Conservation (phyloP, 2,113 vertebrate species). For the Lipotes vexillifer region DNA sequence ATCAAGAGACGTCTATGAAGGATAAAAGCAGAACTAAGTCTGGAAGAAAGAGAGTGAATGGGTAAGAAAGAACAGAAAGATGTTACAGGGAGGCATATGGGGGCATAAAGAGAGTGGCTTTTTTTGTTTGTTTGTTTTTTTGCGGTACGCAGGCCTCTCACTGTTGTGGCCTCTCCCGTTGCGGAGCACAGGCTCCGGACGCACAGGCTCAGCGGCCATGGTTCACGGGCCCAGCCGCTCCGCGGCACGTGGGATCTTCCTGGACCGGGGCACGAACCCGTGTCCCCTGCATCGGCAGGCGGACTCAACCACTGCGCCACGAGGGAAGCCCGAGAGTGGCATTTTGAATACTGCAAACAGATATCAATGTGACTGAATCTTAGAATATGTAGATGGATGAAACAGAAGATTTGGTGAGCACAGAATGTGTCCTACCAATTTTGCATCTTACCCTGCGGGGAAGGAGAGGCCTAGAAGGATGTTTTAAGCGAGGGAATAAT, state of each 20-base stretch:
- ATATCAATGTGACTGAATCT: neutral
- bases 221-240: no score
- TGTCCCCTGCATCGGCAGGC: no score
- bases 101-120: neutral
- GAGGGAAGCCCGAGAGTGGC: no score
- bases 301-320: no score
- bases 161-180: no score
- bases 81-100: rapidly evolving
- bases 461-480: neutral
- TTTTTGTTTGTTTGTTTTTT: neutral
- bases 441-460: neutral
- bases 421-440: neutral
- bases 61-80: neutral
- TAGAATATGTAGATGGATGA: neutral
- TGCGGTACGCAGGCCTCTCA: no score
- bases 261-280: no score
- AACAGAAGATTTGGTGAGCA: neutral
- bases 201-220: no score
- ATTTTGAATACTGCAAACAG: neutral
- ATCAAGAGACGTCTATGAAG: neutral
- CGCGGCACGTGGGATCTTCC: no score
- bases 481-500: neutral
- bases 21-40: neutral
- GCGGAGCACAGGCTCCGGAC: no score
- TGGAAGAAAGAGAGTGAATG: neutral